Conservation (phyloP, 1,140 invertebrate genomes). For the Heliconius congener region DNA sequence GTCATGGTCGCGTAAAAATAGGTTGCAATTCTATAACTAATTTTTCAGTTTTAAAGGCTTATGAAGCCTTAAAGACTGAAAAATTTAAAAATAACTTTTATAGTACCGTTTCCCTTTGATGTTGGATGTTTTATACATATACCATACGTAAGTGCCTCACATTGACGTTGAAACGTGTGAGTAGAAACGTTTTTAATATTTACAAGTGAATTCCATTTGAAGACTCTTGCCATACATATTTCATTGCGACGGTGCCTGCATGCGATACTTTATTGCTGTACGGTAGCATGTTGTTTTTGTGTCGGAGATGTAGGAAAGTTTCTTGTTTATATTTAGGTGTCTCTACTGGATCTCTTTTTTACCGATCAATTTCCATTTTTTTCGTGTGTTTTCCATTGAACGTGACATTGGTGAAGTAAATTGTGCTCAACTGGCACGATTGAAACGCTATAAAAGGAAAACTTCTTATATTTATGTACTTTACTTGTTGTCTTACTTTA, state of each 20-base stretch:
- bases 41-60: neutral
- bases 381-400: too few species aligned
- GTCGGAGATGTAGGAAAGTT: neutral
- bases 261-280: conserved; percentile 25
- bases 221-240: conserved; percentile 37
- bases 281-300: neutral
- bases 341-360: too few species aligned
- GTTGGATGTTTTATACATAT: conserved; percentile 11
- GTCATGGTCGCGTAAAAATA: neutral
- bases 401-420: too few species aligned
- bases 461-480: too few species aligned
- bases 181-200: conserved; percentile 31
- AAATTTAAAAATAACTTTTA: conserved; percentile 3
- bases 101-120: conserved; percentile 13
- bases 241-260: conserved; percentile 30
- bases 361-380: too few species aligned
- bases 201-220: conserved; percentile 26
- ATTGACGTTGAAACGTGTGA: conserved; percentile 16
- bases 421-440: too few species aligned
- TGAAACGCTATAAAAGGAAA: too few species aligned
- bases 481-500: too few species aligned
- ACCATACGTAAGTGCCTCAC: neutral
- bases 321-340: neutral
- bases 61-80: neutral
- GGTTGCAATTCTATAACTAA: neutral